Evolutionary conservation across 2,888 invertebrate species (phyloP), one percentile per base, ranked within the genome.

Genomic region (Ormia ochracea): DNA sequence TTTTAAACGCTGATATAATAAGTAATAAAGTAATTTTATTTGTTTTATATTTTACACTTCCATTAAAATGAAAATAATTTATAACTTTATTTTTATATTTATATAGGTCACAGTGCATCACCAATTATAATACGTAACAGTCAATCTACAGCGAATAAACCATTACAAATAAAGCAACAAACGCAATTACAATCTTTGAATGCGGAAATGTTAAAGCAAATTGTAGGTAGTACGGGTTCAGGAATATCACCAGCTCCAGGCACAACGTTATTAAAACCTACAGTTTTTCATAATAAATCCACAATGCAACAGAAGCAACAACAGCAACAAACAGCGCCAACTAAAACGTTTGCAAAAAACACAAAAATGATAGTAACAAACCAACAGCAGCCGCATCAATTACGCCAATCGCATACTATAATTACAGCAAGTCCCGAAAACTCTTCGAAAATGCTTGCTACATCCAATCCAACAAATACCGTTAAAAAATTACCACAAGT

Each of bases 161-260:
- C 74, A 54, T 36, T 74, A 58, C 63, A 59, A 58, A 68, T 45
- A 33, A 75, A 79, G 66, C 65, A 74, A 38, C 69, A 73, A 45
- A 50, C 59, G 26, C 77, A 76, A 26, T 50, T 66, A 10, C 56
- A 77, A 50, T n/a, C 61, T 23, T 50, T 74, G 6, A 81, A 81
- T 69, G 59, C 70, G 0, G 83, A 82, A 28, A 41, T 81, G 9
- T 74, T 82, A 14, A 83, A 83, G 68, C 78, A 83, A 78, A 82
- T 82, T 10, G 68, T 82, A 9, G 81, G 82, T 38, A 75, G 65
- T 12, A n/a, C 75, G 23, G 14, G 19, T 4, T 5, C 52, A 65
- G 38, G 65, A 52, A 14, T 50, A 31, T 6, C 66, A 23, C 38
- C 52, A 19, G 69, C 77, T 9, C 50, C 70, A 26, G 66, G 78